Evolutionary conservation across 2,113 vertebrate species (phyloP).

Genomic region (Trematomus loennbergii): DNA sequence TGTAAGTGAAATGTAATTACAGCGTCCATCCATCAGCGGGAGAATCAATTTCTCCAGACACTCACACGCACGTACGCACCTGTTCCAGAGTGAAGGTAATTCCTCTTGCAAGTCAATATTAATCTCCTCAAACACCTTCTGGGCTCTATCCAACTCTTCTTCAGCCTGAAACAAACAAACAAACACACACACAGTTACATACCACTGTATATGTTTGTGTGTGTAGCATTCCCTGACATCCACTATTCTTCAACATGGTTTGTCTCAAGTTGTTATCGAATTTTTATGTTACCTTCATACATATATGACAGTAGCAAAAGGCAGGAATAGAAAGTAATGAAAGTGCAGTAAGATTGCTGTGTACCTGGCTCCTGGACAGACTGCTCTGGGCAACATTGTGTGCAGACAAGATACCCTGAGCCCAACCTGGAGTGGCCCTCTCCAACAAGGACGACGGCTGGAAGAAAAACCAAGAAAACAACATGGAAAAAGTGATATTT

Average conservation of each 20-base stretch:
- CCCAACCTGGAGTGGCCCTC: conserved; percentile 98
- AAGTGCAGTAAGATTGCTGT: conserved; percentile 12
- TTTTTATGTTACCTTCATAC: not conserved
- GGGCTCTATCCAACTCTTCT: conserved; percentile 95
- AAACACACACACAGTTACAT: not conserved
- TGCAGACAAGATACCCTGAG: conserved; percentile 98
- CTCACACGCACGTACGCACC: conserved; percentile 79
- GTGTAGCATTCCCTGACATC: not conserved
- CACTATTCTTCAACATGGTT: not conserved
- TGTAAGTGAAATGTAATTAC: conserved; percentile 10
- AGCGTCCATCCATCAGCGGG: conserved; percentile 23
- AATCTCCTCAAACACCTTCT: conserved; percentile 99
- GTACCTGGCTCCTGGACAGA: conserved; percentile 98
- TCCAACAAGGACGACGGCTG: conserved; percentile 97
- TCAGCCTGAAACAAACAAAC: conserved; percentile 88
- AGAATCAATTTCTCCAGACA: conserved; percentile 2
- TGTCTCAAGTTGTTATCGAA: not conserved
- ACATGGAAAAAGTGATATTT: not conserved
- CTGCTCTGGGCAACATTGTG: conserved; percentile 99
- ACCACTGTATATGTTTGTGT: not conserved
- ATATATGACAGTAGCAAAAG: not conserved
- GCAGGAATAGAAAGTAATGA: not conserved
- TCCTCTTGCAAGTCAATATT: conserved; percentile 98
- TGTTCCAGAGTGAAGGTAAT: conserved; percentile 98
- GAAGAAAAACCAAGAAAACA: conserved; percentile 14